A percentile compares a stretch with the other conserved stretches of the same genome.
Evolutionary conservation across 2,113 vertebrate genomes (phyloP).

Genomic region (Tursiops truncatus): DNA sequence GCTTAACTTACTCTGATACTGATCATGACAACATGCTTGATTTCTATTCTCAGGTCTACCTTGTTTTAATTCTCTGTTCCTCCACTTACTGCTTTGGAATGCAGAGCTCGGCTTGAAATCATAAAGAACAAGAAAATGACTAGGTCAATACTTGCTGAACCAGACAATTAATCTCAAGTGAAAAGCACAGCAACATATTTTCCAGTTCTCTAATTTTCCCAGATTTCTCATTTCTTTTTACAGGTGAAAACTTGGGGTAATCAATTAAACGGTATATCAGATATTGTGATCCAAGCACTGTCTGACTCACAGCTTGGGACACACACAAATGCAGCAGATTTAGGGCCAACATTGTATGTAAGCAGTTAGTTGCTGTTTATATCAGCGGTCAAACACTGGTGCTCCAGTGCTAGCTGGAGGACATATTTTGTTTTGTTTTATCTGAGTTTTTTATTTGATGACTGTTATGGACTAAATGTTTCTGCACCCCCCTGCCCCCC

Average conservation of each 20-base stretch:
- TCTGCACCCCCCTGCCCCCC: neutral
- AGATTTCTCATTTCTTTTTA: conserved; percentile 56
- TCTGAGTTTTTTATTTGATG: neutral
- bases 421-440: neutral
- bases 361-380: neutral
- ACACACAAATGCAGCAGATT: neutral
- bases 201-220: conserved; percentile 56
- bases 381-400: neutral
- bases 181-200: conserved; percentile 49
- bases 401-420: neutral
- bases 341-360: neutral
- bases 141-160: conserved; percentile 44
- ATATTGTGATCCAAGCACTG: neutral
- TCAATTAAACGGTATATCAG: conserved; percentile 56
- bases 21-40: neutral
- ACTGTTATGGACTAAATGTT: neutral
- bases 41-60: neutral
- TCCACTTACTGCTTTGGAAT: conserved; percentile 25
- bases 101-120: conserved; percentile 7
- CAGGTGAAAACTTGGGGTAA: conserved; percentile 55
- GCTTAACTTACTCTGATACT: neutral
- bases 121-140: conserved; percentile 40
- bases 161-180: conserved; percentile 48
- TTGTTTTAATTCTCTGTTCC: neutral
- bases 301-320: neutral